A percentile compares a stretch with the other conserved stretches of the same genome.
phyloP scores from a whole-genome alignment of 2,113 vertebrate species.

The Oncorhynchus keta region DNA sequence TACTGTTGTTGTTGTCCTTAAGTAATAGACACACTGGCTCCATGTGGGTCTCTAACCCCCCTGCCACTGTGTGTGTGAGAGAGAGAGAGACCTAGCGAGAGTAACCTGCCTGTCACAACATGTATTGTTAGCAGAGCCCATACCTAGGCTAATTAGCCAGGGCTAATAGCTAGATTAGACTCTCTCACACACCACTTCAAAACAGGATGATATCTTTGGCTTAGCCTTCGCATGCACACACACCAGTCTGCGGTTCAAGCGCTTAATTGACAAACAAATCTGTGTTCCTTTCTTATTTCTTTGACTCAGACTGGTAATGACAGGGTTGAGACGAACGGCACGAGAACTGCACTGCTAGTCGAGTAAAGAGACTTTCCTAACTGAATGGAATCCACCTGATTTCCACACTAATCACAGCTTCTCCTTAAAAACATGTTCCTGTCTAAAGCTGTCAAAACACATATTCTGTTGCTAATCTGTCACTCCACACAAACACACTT shows the following conservation, averaged over 20 bases:
- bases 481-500: conserved; percentile 33
- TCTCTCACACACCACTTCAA: conserved; percentile 31
- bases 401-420: conserved; percentile 32
- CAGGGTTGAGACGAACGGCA: conserved; percentile 28
- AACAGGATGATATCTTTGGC: conserved; percentile 34
- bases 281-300: conserved; percentile 16
- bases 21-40: conserved; percentile 72
- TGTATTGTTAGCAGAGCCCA: conserved; percentile 56
- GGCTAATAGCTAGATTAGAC: conserved; percentile 59
- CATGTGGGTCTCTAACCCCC: conserved; percentile 44
- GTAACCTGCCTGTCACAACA: conserved; percentile 66
- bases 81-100: conserved; percentile 10
- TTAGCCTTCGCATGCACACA: conserved; percentile 28
- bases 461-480: conserved; percentile 65
- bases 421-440: conserved; percentile 24
- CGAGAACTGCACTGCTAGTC: conserved; percentile 25
- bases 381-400: conserved; percentile 28
- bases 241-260: not conserved
- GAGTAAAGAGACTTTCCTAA: conserved; percentile 27
- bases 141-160: conserved; percentile 52
- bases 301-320: conserved; percentile 39
- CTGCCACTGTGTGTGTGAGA: conserved; percentile 30
- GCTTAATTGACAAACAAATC: conserved; percentile 53
- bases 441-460: conserved; percentile 52
- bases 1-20: conserved; percentile 62